Conservation (phyloP, 2,888 invertebrate species). For the Hyposoter didymator region DNA sequence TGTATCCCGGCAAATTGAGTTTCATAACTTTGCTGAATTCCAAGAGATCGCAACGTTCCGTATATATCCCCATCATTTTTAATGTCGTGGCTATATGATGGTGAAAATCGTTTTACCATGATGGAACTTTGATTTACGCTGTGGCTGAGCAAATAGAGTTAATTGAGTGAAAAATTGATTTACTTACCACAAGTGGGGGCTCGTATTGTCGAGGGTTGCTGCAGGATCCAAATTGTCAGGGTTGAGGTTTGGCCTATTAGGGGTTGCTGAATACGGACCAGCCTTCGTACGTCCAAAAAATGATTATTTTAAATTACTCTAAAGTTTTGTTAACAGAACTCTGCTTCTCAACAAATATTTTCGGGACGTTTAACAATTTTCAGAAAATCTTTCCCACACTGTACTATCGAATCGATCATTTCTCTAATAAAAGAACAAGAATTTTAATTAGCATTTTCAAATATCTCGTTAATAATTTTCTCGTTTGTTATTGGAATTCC, state of each 20-base stretch:
- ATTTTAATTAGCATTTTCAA: neutral
- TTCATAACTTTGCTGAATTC: neutral
- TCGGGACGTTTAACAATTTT: neutral
- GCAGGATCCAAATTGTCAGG: constrained; percentile 7
- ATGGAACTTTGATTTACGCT: neutral
- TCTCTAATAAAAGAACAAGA: too few relatives aligned
- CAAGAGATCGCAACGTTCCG: neutral
- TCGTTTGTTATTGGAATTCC: neutral
- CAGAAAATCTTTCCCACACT: too few relatives aligned
- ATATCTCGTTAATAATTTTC: neutral
- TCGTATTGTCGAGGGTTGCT: constrained; percentile 15
- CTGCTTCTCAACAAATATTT: neutral
- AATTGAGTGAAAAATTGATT: constrained; percentile 38
- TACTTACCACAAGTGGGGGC: constrained; percentile 3
- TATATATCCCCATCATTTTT: too few relatives aligned
- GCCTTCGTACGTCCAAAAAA: neutral
- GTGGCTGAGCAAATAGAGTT: constrained; percentile 20
- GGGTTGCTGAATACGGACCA: neutral
- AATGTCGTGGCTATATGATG: neutral
- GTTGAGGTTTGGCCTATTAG: constrained; percentile 1
- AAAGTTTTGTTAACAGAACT: neutral
- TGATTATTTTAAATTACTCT: neutral
- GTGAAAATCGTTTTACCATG: neutral
- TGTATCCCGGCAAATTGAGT: neutral
- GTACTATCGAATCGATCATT: neutral